Base-by-base conservation (phyloP, 2,888 invertebrate species). In the Hirudinaria manillensis region DNA sequence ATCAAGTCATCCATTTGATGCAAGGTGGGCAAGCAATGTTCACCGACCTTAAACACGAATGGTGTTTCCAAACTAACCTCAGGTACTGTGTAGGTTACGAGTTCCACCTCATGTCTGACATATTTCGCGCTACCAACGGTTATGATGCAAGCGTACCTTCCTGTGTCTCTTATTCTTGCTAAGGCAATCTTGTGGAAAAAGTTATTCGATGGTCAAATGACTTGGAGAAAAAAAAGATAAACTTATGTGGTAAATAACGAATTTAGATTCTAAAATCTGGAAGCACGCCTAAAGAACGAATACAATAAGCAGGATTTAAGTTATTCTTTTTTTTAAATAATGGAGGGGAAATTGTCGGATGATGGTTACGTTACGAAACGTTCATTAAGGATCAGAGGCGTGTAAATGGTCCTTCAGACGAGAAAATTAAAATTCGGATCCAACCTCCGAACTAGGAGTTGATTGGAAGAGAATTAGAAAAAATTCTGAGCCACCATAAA, bases 21-120 rank as follows among this genome's bases (percentile, higher is more conserved):
- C 4, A 36, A 24, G 32, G 38, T 36, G 38, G 38, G 51, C 24
- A 27, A 1, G 51, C 45, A 70, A 51, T 29, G 38, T 32, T n/a
- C 27, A 29, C 7, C 24, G 3, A 73, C 73, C 29, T 65, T 65
- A 34, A 73, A 73, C 21, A 73, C 73, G 32, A 73, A 73, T 0
- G 73, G 73, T n/a, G 65, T 73, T 65, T 73, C 73, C 32, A 73
- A 61, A 2, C 61, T 65, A 16, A 73, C 73, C n/a, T 73, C 65
- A 65, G 73, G 73, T 24, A 73, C 29, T 4, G 13, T 19, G 32
- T 65, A 73, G n/a, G 65, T 61, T n/a, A 73, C 3, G 29, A 73
- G 61, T 13, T 65, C 36, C 32, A 73, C 73, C 38, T 19, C 56
- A 36, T 73, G 73, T n/a, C 24, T 38, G 29, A 55, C 53, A 32